A percentile compares a stretch with the other conserved stretches of the same genome.
These are phyloP conservation scores for Saccostrea glomerata DNA, from an alignment of 1,140 invertebrate genomes.

Conservation along the genomic window DNA sequence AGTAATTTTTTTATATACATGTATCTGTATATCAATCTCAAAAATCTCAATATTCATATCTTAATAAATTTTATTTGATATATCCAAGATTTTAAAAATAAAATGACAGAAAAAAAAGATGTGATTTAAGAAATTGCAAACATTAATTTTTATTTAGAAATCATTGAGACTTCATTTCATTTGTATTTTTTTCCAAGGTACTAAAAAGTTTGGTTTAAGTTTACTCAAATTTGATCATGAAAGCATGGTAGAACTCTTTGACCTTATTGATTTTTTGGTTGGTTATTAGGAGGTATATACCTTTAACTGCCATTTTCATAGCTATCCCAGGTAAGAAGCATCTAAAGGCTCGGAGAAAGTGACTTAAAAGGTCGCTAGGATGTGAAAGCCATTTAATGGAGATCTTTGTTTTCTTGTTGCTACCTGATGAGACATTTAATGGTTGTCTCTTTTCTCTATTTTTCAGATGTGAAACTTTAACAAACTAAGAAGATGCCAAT, in stretches of 20 bases:
- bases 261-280: constrained; percentile 31
- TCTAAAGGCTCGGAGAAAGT: not conserved
- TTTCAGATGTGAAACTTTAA: constrained; percentile 17
- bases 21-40: too few relatives aligned
- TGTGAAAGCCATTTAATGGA: constrained; percentile 33
- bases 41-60: not conserved
- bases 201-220: not conserved
- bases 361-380: constrained; percentile 29
- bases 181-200: not conserved
- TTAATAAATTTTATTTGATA: not conserved
- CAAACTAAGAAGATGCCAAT: constrained; percentile 17
- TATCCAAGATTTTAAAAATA: not conserved
- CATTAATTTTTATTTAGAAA: too few relatives aligned
- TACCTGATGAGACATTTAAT: not conserved
- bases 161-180: too few relatives aligned
- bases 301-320: constrained; percentile 34
- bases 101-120: not conserved
- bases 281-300: constrained; percentile 13
- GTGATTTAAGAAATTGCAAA: too few relatives aligned
- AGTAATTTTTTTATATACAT: not conserved
- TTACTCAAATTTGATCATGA: not conserved
- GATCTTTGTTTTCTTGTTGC: constrained; percentile 15
- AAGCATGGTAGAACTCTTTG: not conserved
- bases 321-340: constrained; percentile 25
- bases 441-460: not conserved